Evolutionary conservation across 2,797 vertebrate genomes (phyloP), one percentile per base, ranked within the genome.

Genomic region (Chaunax sp.): DNA sequence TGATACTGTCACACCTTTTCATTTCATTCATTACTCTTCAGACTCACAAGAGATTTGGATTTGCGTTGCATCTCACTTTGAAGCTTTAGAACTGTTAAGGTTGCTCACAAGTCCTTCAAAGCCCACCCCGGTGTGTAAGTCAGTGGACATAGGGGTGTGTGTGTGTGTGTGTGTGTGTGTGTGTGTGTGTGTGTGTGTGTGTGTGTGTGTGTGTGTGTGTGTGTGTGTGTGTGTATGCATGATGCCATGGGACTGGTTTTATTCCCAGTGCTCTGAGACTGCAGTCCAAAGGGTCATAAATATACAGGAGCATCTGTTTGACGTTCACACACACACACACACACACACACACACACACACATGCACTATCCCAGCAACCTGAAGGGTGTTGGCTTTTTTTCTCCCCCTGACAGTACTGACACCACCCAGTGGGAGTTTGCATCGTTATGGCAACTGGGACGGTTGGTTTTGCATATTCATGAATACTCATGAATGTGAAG

Each of bases 391-490:
- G 82, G 77, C 72, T 63, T 86, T 84, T 88, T 82, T 60, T 37
- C 13, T 73, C 77, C 86, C 83, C 88, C 44, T 88, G 90, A 90
- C 87, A 88, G 69, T 20, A 20, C 75, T 91, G 90, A 91, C 89
- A 91, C 81, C 69, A 85, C 89, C 82, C 88, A 83, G 81, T 81
- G 71, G 86, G 90, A 72, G 70, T 47, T 41, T 3, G 51, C 77
- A 86, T 84, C 37, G 61, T 81, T 82, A 83, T 80, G 81, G 80
- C 84, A 78, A 87, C 75, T 70, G 71, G 87, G 85, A 87, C 90
- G 91, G 90, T 84, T 78, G 76, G 73, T 87, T 93, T 92, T 92
- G 75, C 92, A 93, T 92, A 91, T 87, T 87, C 80, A 91, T 92
- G 83, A 87, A 83, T 83, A 82, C 71, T 91, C 85, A 93, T 90